phyloP scores from a whole-genome alignment of 2,888 invertebrate species.

The Synergus itoensis region DNA sequence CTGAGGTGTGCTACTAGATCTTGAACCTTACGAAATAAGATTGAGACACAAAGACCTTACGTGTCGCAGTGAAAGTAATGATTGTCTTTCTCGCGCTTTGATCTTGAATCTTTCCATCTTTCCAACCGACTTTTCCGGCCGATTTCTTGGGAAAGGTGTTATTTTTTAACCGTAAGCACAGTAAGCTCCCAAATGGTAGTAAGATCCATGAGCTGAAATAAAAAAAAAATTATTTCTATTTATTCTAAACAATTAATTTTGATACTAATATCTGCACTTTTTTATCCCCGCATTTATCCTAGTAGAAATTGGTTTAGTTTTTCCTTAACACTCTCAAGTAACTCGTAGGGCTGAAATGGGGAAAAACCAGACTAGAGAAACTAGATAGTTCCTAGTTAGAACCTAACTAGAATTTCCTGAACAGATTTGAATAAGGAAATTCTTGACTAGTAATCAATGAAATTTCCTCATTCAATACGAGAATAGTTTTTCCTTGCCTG shows the following conservation, averaged over 20 bases:
- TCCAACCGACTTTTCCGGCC: slow-evolving; percentile 31
- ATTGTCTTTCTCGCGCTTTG: slow-evolving; percentile 31
- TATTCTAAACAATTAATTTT: neutral
- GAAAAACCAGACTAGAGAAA: no score
- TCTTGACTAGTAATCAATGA: no score
- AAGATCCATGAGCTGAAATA: slow-evolving; percentile 65
- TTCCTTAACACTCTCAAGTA: no score
- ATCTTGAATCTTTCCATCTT: slow-evolving; percentile 26
- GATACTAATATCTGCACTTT: no score
- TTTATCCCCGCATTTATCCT: no score
- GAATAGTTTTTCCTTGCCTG: no score
- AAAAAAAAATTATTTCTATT: neutral
- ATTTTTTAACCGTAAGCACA: slow-evolving; percentile 65
- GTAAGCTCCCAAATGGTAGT: slow-evolving; percentile 67
- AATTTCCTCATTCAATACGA: no score
- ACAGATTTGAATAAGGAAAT: no score
- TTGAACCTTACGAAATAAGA: slow-evolving; percentile 15
- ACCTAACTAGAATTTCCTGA: no score
- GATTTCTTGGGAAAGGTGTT: neutral
- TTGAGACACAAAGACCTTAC: neutral
- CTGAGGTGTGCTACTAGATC: neutral
- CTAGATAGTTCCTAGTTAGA: no score
- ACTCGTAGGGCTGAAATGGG: no score
- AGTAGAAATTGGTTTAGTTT: no score
- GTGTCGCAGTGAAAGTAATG: neutral